Conservation (phyloP, 2,113 vertebrate species). For the Cariama cristata region DNA sequence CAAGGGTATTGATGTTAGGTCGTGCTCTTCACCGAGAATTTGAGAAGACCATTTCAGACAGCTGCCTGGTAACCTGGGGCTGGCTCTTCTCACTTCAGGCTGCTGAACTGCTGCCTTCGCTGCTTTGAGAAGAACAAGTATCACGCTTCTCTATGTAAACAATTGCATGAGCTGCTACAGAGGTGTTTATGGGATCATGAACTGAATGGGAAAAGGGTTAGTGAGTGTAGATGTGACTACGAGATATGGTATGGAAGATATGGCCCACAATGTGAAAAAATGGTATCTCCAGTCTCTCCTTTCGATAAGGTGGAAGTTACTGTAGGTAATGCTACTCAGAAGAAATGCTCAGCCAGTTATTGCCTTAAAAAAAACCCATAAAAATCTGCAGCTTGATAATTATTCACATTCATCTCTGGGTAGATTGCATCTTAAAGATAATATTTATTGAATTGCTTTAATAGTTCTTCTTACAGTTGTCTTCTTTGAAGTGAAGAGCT, state of each 20-base stretch:
- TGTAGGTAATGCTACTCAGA: background rate
- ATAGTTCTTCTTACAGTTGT: background rate
- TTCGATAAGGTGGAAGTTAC: background rate
- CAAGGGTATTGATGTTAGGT: background rate
- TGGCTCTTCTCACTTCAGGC: background rate
- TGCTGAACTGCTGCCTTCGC: background rate
- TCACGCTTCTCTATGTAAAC: background rate
- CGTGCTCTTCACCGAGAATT: background rate
- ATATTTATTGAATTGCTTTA: constrained; percentile 45
- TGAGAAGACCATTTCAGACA: background rate
- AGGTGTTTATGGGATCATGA: background rate
- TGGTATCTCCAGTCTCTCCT: background rate
- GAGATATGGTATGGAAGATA: background rate
- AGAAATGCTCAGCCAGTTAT: background rate
- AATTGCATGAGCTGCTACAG: background rate
- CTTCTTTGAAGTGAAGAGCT: constrained; percentile 30
- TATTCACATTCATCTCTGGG: background rate
- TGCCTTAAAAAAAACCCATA: background rate
- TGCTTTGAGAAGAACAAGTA: background rate
- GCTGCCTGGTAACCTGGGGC: background rate
- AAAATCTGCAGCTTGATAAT: constrained; percentile 18
- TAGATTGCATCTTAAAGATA: constrained; percentile 35
- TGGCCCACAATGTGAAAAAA: background rate
- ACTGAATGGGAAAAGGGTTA: background rate
- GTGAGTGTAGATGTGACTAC: background rate